Evolutionary conservation across 1,140 invertebrate species (phyloP).

Genomic region (Diabrotica virgifera): DNA sequence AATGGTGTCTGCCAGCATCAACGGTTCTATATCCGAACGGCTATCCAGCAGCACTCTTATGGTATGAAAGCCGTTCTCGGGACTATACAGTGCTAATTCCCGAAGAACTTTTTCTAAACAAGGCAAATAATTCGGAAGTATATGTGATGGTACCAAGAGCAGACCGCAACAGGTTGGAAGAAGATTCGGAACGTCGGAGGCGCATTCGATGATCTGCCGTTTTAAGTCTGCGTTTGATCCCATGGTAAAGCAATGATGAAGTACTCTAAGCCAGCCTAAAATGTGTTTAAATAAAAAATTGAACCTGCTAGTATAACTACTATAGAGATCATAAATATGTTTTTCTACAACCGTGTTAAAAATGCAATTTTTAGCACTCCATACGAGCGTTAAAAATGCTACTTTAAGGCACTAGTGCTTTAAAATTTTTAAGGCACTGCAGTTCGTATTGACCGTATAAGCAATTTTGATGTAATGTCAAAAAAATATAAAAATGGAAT

Average conservation of each 20-base stretch:
- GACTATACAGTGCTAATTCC: conserved; percentile 59
- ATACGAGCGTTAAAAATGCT: too few species aligned
- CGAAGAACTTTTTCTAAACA: conserved; percentile 62
- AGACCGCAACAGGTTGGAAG: conserved; percentile 72
- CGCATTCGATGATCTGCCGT: conserved; percentile 52
- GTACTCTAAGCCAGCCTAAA: conserved; percentile 62
- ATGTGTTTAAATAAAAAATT: background rate
- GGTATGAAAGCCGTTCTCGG: conserved; percentile 57
- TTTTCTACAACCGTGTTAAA: too few species aligned
- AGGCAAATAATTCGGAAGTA: conserved; percentile 59
- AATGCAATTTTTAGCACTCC: too few species aligned
- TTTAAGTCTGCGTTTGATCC: conserved; percentile 49
- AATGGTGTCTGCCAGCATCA: conserved; percentile 33
- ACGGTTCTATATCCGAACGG: conserved; percentile 40
- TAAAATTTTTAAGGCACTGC: too few species aligned
- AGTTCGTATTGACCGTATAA: too few species aligned
- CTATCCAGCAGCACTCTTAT: conserved; percentile 61
- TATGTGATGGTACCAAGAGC: conserved; percentile 64
- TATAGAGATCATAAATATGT: too few species aligned
- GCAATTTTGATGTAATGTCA: too few species aligned
- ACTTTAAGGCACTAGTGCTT: too few species aligned
- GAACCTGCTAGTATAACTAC: too few species aligned
- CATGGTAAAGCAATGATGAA: conserved; percentile 64
- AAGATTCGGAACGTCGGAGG: conserved; percentile 64
- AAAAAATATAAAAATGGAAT: too few species aligned